These are phyloP conservation scores for Eremophila alpestris DNA, from an alignment of 2,797 vertebrate species.

Conservation along the genomic window DNA sequence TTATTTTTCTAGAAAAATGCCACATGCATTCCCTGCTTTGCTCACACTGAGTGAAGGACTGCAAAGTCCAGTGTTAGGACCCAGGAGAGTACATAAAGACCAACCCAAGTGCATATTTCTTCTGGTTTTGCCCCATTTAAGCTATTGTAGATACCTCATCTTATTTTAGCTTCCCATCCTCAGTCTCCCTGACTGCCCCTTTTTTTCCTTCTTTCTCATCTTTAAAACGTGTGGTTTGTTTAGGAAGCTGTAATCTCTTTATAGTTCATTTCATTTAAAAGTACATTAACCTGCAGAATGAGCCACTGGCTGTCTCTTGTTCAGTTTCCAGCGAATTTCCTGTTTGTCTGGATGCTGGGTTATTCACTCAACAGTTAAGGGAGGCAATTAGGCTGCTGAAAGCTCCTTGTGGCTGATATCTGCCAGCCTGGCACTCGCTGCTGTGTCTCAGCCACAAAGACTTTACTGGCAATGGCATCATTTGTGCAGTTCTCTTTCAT, in stretches of 20 bases:
- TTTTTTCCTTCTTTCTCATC: not conserved
- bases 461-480: not conserved
- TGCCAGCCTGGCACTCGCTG: slow-evolving; percentile 8
- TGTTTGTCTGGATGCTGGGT: slow-evolving; percentile 28
- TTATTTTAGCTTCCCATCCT: not conserved
- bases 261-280: slow-evolving; percentile 30
- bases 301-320: not conserved
- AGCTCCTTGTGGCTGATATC: slow-evolving; percentile 29
- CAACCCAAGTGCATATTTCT: not conserved
- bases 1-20: not conserved
- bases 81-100: not conserved
- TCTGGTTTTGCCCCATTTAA: not conserved
- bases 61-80: not conserved
- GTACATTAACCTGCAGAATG: slow-evolving; percentile 3
- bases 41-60: not conserved
- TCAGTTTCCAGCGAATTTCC: not conserved
- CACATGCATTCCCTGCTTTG: not conserved
- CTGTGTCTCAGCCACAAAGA: not conserved
- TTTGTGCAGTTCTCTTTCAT: slow-evolving; percentile 6
- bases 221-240: not conserved
- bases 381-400: not conserved
- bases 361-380: not conserved
- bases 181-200: not conserved
- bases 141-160: not conserved
- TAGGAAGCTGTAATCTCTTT: slow-evolving; percentile 8